Evolutionary conservation across 2,797 vertebrate genomes (phyloP).

Genomic region (Halcyon badia): DNA sequence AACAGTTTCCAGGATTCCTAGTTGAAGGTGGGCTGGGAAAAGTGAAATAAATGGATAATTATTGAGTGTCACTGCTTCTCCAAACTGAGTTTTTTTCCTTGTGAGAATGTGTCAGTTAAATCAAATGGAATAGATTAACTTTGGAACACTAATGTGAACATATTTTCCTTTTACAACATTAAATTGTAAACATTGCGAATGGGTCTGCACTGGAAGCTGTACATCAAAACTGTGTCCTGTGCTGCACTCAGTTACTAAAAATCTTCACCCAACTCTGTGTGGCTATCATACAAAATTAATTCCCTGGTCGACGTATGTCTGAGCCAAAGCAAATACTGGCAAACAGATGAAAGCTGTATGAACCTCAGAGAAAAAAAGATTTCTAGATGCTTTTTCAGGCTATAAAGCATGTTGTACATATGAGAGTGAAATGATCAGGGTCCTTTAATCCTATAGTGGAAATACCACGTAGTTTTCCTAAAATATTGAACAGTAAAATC

Average conservation of each 20-base stretch:
- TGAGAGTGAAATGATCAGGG: not conserved
- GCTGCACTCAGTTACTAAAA: not conserved
- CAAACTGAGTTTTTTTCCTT: not conserved
- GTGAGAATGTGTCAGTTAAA: not conserved
- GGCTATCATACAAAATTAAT: not conserved
- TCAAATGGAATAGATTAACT: not conserved
- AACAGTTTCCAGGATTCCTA: not conserved
- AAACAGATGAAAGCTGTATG: not conserved
- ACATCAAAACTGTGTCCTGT: not conserved
- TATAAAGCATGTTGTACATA: not conserved
- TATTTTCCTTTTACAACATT: not conserved
- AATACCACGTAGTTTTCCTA: not conserved
- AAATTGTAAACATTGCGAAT: not conserved
- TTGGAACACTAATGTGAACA: not conserved
- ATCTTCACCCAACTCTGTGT: not conserved
- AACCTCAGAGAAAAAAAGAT: not conserved
- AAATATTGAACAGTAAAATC: not conserved
- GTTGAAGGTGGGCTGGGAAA: not conserved
- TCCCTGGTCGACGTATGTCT: not conserved
- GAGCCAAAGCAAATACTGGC: not conserved
- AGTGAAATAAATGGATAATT: not conserved
- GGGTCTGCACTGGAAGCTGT: not conserved
- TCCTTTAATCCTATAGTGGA: not conserved
- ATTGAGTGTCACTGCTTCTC: not conserved
- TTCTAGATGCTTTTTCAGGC: not conserved